Percentiles rank a stretch among this genome's conserved stretches.
These are phyloP conservation scores for Dynastes hyllus DNA, from an alignment of 2,888 invertebrate genomes.

Conservation along the genomic window DNA sequence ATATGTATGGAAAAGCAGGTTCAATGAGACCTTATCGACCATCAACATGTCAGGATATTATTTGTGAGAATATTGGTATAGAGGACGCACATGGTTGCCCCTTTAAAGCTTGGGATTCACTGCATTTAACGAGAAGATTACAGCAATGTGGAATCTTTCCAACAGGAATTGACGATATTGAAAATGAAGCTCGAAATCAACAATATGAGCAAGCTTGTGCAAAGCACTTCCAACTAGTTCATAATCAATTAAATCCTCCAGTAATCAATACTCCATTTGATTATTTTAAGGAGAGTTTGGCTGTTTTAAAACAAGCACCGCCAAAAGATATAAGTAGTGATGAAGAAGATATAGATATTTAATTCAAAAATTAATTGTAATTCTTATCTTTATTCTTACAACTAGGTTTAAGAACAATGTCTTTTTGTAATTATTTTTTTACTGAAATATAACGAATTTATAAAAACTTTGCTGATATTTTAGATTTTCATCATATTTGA, in stretches of 20 bases:
- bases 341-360: conserved; percentile 16
- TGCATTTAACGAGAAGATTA: conserved; percentile 18
- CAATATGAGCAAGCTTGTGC: conserved; percentile 27
- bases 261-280: conserved; percentile 3
- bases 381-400: too few species aligned
- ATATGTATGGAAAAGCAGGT: conserved; percentile 22
- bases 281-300: conserved; percentile 21
- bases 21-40: conserved; percentile 3
- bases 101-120: conserved; percentile 29
- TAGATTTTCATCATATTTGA: too few species aligned
- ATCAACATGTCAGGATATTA: conserved; percentile 13
- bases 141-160: background rate
- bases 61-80: background rate
- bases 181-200: background rate
- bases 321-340: conserved; percentile 11
- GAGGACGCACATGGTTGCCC: conserved; percentile 29
- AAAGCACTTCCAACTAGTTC: conserved; percentile 15
- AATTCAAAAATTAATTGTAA: background rate
- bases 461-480: too few species aligned
- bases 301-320: background rate
- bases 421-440: too few species aligned
- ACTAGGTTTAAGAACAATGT: too few species aligned
- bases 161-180: conserved; percentile 1
- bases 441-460: too few species aligned
- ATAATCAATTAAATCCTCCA: background rate